Base-by-base conservation (phyloP, 2,888 invertebrate species). In the Linnaemya tessellans region DNA sequence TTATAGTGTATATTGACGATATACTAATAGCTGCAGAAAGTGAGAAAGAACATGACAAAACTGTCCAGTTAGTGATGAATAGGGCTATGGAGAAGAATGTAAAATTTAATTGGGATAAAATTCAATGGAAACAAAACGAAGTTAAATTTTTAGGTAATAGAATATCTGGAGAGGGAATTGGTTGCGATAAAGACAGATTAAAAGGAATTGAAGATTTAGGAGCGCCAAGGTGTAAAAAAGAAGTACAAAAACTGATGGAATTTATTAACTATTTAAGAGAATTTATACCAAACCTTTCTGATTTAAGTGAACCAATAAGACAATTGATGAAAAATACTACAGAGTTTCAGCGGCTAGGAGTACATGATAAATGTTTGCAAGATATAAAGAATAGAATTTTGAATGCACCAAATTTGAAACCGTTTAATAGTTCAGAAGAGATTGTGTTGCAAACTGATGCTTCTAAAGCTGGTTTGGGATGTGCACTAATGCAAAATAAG, bases 231-330 rank as follows among this genome's bases (percentile, higher is more conserved):
- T 35, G 65, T 46, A 83, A 80, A 54, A 83, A 65, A 51, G 71
- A 86, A 51, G 15, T 82, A 22, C 79, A 82, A 18, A 60, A 46
- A n/a, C 15, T 81, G 2, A 54, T 85, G 56, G 81, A 78, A n/a
- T 74, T 84, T 25, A 70, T 81, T 1, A 84, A 79, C 43, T 81
- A 81, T 38, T 51, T 87, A 22, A 62, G 87, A 30, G 86, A 87
- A 38, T 88, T 87, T 82, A 84, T 88, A 81, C 88, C 88, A 51
- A 86, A 87, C 71, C 35, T 88, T 38, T 38, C 87, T 1, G 49
- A 64, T 15, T 10, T 87, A 22, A 84, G 84, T 4, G 64, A 56
- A 10, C 84, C 86, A 13, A 46, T 87, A 18, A 73, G 87, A 35
- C 78, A 78, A 8, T 58, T 87, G 30, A 62, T 87, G 64, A 88